Base-by-base conservation (phyloP, 2,888 invertebrate species). In the Catocala nupta region DNA sequence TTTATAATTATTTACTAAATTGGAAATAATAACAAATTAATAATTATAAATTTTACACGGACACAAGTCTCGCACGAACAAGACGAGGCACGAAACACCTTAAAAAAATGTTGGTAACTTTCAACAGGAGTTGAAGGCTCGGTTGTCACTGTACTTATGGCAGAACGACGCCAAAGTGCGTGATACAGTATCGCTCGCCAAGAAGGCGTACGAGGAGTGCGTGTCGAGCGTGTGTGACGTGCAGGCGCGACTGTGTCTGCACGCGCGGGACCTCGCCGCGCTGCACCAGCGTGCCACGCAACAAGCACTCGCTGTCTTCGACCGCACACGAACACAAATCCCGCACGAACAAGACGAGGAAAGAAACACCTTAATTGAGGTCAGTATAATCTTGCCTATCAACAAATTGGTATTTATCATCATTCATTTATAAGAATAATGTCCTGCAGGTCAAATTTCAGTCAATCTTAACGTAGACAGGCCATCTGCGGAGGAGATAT, bases 131-230 rank as follows among this genome's bases (percentile, higher is more conserved):
- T 59, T 85, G 45, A 73, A 80, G 1, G 71, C 62, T 1, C 59
- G 62, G 25, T 62, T 82, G n/a, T 33, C 68, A 1, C 54, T 68
- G 11, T 78, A 79, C 59, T 49, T 65, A n/a, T 63, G 73, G 47
- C 65, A 79, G 47, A 85, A 85, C 63, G 73, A 81, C 13, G 71
- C 67, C 0, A 85, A 83, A 63, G 63, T 80, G 6, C 68, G 75
- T n/a, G 71, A 66, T 25, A 69, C 71, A 0, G 6, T 78, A 5
- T 43, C 62, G 0, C 50, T 60, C 5, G 69, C 78, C 5, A 78
- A 68, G 36, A 62, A 50, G 10, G 67, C 67, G n/a, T 83, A 84
- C 55, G 77, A 81, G 2, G 70, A 68, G 0, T 47, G 43, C 1
- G 47, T 75, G 47, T 36, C 33, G 36, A 34, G 49, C 8, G 75